Base-by-base conservation (phyloP, 2,113 vertebrate species). In the Dermatemys mawii region DNA sequence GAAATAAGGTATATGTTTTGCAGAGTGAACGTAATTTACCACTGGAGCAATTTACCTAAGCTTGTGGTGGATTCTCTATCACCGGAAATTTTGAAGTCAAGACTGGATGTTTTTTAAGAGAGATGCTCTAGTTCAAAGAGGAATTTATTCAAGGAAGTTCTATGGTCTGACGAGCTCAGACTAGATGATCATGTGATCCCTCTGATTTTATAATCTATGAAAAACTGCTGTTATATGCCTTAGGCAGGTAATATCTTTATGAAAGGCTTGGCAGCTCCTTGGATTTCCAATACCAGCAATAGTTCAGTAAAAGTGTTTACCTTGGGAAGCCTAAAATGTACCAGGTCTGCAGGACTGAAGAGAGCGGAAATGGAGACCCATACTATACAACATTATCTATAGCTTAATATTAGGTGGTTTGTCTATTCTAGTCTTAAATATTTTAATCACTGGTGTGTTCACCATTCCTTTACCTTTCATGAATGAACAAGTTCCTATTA, bases 181-280 rank as follows among this genome's bases (percentile, higher is more conserved):
- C 57, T 35, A 60, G 12, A 14, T 60, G 57, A 32, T 32, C 57
- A 14, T 14, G 29, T 32, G 57, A 29, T 35, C 57, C 29, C 6
- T 6, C 29, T 32, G 57, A 14, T 16, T 32, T 60, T 60, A 32
- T 32, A 60, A 60, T 32, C 29, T 32, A 32, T 60, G 29, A 60
- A 87, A 53, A 89, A 80, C 8, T n/a, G 1, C 3, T 50, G 8
- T 27, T 94, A 53, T 81, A 83, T 89, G 81, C 44, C 11, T 80
- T 46, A n/a, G 16, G 44, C 1, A 86, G 21, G 93, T 95, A 92
- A 32, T 85, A 70, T 79, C 93, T 93, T 83, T 86, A 88, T 67
- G 57, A 81, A 78, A 70, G 17, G 55, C 78, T 85, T 11, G 35
- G 26, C 48, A 86, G 38, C 84, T 70, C 22, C 17, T 91, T 91